Evolutionary conservation across 2,113 vertebrate genomes (phyloP).

Genomic region (Cisticola juncidis): DNA sequence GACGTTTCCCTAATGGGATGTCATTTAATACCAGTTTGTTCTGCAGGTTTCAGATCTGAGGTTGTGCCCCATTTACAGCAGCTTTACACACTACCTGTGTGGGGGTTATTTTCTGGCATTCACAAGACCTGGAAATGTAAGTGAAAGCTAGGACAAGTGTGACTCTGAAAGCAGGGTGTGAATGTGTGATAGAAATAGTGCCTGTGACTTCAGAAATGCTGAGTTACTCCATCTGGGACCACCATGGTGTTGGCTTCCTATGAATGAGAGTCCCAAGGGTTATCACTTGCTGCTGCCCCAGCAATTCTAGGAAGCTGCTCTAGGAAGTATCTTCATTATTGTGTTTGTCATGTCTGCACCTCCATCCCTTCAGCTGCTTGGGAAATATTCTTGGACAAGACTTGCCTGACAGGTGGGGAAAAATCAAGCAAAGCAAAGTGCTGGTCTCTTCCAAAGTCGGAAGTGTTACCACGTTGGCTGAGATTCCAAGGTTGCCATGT

Average conservation of each 20-base stretch:
- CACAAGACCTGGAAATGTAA: neutral
- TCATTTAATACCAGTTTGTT: neutral
- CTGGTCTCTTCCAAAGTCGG: conserved; percentile 14
- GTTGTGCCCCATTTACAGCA: neutral
- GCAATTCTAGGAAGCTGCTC: neutral
- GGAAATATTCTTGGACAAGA: conserved; percentile 47
- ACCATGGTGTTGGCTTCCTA: neutral
- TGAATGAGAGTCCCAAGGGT: neutral
- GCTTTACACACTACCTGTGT: neutral
- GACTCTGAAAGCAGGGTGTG: neutral
- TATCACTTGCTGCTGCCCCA: neutral
- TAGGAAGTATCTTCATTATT: neutral
- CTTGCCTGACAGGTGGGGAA: conserved; percentile 23
- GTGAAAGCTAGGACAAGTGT: neutral
- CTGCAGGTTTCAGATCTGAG: neutral
- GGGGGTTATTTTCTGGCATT: neutral
- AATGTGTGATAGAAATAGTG: neutral
- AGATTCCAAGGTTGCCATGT: conserved; percentile 19
- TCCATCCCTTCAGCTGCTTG: conserved; percentile 32
- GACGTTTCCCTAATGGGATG: neutral
- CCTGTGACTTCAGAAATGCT: conserved; percentile 21
- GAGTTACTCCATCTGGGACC: conserved; percentile 25
- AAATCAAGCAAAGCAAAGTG: conserved; percentile 3
- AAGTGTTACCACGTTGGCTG: neutral
- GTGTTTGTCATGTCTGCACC: conserved; percentile 4